Base-by-base conservation (phyloP, 64 coral and sea anemone species). In the Montipora sp. region DNA sequence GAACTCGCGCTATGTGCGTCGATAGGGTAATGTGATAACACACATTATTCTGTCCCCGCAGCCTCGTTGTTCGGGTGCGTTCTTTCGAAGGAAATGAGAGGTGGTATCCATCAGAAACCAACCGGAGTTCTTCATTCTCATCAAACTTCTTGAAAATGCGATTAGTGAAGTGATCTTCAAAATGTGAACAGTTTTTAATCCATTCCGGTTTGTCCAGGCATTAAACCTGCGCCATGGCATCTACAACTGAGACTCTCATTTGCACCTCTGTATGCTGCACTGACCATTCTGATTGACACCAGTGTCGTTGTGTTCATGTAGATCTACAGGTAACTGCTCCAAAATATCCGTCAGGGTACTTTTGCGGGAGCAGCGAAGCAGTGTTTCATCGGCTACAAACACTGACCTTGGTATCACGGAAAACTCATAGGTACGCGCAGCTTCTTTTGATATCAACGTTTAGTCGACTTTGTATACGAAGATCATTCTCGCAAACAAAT, bases 21-120 rank as follows among this genome's bases (percentile, higher is more conserved):
- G 63, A 68, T 68, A 19, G 63, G 63, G 63, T 68, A 18, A 68
- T 16, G 63, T 68, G 63, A 12, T 68, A 68, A 68, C 18, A 68
- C 63, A 75, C 71, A 27, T 27, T 51, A 27, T 27, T 51, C 15
- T 75, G 48, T 0, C 72, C n/a, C 9, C 50, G 36, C 48, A 83
- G 89, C 50, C 69, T 73, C 19, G 21, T 53, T 36, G 11, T 53
- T 55, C 89, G 13, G 7, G 67, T 91, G 8, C 65, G 48, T 8
- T 63, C 27, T 15, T 91, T 91, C 19, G 65, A 44, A 47, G 89
- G 83, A 45, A 59, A 57, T 7, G 65, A 18, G 13, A 91, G 57
- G 18, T 91, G 79, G 47, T 91, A 91, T 53, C 89, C 82, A 49
- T 91, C 79, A 51, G 73, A 91, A 44, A 91, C 77, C 68, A 91